Base-by-base conservation (phyloP, 2,888 invertebrate genomes). In the Cotesia congregata region DNA sequence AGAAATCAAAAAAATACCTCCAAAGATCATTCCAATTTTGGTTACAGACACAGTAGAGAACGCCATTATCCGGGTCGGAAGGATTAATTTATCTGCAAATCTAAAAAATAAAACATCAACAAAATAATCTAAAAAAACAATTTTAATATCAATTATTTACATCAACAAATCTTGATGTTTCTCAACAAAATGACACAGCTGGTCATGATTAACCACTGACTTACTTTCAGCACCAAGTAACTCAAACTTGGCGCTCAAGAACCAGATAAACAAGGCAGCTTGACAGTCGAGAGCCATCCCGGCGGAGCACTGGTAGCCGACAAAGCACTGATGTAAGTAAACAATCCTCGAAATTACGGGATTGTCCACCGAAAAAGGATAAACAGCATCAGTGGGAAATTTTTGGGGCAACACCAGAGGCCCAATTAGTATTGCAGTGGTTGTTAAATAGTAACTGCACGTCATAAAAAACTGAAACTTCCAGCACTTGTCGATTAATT, bases 201-300 rank as follows among this genome's bases (percentile, higher is more conserved):
- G 72, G 15, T 74, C 17, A 6, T n/a, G 20, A 20, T 72, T 76
- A 5, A 41, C 70, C 20, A 77, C 40, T 6, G 65, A 60, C 5
- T 75, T 40, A 60, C 72, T 50, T n/a, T 80, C 70, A 17, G 5
- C n/a, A 5, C 50, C 17, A 0, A 85, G 41, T 12, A 83, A 75
- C 76, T 83, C 80, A 41, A 84, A 79, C 80, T 82, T 83, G 1
- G 82, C 81, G 9, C 81, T 78, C 1, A 77, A 67, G 72, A 82
- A 85, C 85, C 84, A 85, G 20, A 85, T 60, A 1, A 83, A 40
- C 3, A 83, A n/a, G 5, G 82, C 83, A 4, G 81, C 76, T 9
- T 82, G 82, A 77, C 82, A 81, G 72, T 85, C 85, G 0, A 82
- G 71, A n/a, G 81, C 78, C n/a, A 82, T 79, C 12, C 79, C 81